These are phyloP conservation scores for Tridacna gigas DNA, from an alignment of 2,888 invertebrate genomes.

Conservation along the genomic window DNA sequence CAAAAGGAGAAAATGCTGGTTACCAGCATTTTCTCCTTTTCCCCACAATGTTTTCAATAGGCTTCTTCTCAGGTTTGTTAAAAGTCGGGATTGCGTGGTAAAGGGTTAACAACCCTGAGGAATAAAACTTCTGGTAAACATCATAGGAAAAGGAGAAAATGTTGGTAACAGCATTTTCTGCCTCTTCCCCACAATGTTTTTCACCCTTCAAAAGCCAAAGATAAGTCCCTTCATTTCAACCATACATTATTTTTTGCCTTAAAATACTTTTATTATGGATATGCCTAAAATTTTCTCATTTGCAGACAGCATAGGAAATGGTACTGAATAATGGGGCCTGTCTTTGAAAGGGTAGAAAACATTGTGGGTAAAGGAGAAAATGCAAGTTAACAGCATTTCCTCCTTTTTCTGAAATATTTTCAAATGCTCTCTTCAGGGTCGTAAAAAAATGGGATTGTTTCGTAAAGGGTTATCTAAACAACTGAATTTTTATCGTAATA, in stretches of 20 bases:
- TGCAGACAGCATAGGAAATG: no score
- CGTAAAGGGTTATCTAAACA: background rate
- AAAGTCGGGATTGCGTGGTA: background rate
- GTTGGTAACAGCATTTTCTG: no score
- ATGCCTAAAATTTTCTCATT: no score
- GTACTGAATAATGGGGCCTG: background rate
- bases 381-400: background rate
- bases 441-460: background rate
- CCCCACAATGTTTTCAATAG: background rate
- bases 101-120: background rate
- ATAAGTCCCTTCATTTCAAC: no score
- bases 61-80: background rate
- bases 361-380: background rate
- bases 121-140: no score
- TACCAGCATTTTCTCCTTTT: background rate
- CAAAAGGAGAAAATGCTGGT: background rate
- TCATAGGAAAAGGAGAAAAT: no score
- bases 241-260: no score
- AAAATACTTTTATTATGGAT: no score
- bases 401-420: background rate
- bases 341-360: background rate
- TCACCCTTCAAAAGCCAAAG: no score
- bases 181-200: no score
- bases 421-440: background rate
- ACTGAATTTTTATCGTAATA: no score